Evolutionary conservation across 2,797 vertebrate species (phyloP), one percentile per base, ranked within the genome.

Genomic region (Phaenicophaeus curvirostris): DNA sequence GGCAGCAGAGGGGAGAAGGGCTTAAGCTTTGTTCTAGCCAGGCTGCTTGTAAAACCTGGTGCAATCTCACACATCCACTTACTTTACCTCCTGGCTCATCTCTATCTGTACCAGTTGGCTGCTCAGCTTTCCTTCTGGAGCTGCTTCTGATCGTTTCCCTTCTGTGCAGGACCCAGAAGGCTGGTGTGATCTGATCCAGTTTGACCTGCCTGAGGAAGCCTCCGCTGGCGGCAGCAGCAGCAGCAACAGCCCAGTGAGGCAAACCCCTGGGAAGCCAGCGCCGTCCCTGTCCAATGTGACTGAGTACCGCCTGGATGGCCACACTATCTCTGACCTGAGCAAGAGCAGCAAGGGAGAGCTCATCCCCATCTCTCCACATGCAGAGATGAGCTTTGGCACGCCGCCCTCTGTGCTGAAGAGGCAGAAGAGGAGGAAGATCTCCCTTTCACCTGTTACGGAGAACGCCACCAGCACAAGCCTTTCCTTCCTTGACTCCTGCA

Each of bases 281-380:
- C 30, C 88, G 0, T 81, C 46, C 0, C 66, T 91, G 14, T 92
- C 97, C 65, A 98, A 83, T 0, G 98, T 99, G 76, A 99, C 99
- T 0, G 99, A 99, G 97, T 99, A 99, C 93, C 98, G 99, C 27
- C 97, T 99, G 85, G 99, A 99, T 0, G 99, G 98, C 79, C 99
- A 99, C 62, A 98, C 99, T 42, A 97, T 99, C 95, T 99, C 99
- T 0, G 99, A 99, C 96, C 97, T 99, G 48, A 99, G 99, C 98
- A 99, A 98, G 87, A 95, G 98, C 96, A 99, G 98, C 97, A 98
- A 98, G 46, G 99, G 99, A 3, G 99, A 99, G 80, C 98, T 99
- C 84, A 99, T 99, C 89, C 99, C 99, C 41, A 99, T 99, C 78
- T 99, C 99, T 1, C 99, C 99, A 0, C 98, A 98, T 0, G 98